Evolutionary conservation across 2,888 invertebrate species (phyloP).

Genomic region (Cryptocheilus praepositus): DNA sequence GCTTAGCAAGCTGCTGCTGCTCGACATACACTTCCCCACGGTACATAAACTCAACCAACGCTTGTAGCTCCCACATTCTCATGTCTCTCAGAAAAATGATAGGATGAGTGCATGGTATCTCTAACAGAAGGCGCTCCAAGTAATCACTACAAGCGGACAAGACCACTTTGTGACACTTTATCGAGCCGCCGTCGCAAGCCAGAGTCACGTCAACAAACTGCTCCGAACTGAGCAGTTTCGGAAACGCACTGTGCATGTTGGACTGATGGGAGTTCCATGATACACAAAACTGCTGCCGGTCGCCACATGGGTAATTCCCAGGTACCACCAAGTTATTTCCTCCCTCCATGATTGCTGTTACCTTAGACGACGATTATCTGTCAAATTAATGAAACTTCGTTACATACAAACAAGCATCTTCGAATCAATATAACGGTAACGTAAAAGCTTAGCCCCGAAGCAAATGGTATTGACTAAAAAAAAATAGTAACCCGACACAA

Average conservation of each 20-base stretch:
- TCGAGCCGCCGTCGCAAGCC: slow-evolving; percentile 89
- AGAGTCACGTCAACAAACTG: slow-evolving; percentile 92
- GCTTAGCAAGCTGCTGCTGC: slow-evolving; percentile 69
- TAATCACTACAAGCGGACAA: slow-evolving; percentile 90
- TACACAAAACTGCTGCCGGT: slow-evolving; percentile 82
- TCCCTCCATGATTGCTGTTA: slow-evolving; percentile 60
- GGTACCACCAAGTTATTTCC: slow-evolving; percentile 65
- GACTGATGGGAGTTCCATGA: slow-evolving; percentile 90
- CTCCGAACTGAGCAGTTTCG: slow-evolving; percentile 84
- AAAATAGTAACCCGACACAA: too few species aligned
- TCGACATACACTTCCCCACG: slow-evolving; percentile 73
- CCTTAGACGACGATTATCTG: slow-evolving; percentile 15
- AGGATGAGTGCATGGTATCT: slow-evolving; percentile 90
- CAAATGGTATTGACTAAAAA: too few species aligned
- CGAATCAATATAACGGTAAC: too few species aligned
- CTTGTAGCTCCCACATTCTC: slow-evolving; percentile 75
- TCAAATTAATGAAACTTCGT: slow-evolving; percentile 4
- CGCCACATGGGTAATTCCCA: slow-evolving; percentile 68
- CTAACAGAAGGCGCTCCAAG: slow-evolving; percentile 87
- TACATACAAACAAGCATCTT: slow-evolving; percentile 3
- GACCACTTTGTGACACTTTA: slow-evolving; percentile 91
- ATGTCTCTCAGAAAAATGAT: slow-evolving; percentile 89
- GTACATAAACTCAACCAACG: slow-evolving; percentile 73
- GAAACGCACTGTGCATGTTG: slow-evolving; percentile 86
- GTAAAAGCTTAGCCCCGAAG: too few species aligned